Percentiles rank a stretch among this genome's conserved stretches.
Conservation (phyloP, 2,888 invertebrate species). For the Leptopilina myrica region DNA sequence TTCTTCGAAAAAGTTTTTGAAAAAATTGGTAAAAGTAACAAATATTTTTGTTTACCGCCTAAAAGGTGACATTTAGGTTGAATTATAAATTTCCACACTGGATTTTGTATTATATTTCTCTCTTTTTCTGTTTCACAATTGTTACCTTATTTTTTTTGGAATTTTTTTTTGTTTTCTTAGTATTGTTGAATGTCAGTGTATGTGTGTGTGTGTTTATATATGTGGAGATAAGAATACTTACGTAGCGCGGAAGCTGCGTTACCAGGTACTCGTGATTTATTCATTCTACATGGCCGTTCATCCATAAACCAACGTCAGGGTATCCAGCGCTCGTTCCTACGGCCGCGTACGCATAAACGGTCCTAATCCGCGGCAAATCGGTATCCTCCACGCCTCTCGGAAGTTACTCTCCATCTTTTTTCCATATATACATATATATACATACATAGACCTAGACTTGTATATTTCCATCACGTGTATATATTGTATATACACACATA, state of each 20-base stretch:
- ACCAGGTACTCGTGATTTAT: slow-evolving; percentile 59
- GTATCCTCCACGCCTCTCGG: slow-evolving; percentile 56
- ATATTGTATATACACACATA: neutral
- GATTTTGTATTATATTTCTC: too few species aligned
- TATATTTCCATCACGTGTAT: slow-evolving; percentile 40
- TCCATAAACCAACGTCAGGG: slow-evolving; percentile 58
- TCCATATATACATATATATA: slow-evolving; percentile 46
- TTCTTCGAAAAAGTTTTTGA: too few species aligned
- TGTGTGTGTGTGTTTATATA: too few species aligned
- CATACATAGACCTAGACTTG: neutral
- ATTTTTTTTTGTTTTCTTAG: neutral
- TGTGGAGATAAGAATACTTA: slow-evolving; percentile 32
- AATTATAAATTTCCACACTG: too few species aligned
- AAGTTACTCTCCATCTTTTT: slow-evolving; percentile 48
- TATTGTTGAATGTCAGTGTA: neutral
- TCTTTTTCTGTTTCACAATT: neutral
- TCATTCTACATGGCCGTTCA: slow-evolving; percentile 61
- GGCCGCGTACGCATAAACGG: slow-evolving; percentile 56
- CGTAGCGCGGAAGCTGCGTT: slow-evolving; percentile 53
- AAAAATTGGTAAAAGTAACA: too few species aligned
- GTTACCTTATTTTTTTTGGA: neutral
- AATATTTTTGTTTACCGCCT: too few species aligned
- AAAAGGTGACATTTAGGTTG: too few species aligned
- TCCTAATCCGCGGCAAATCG: slow-evolving; percentile 61
- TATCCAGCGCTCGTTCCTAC: slow-evolving; percentile 44